Evolutionary conservation across 2,888 invertebrate genomes (phyloP), one percentile per base, ranked within the genome.

Genomic region (Patella depressa): DNA sequence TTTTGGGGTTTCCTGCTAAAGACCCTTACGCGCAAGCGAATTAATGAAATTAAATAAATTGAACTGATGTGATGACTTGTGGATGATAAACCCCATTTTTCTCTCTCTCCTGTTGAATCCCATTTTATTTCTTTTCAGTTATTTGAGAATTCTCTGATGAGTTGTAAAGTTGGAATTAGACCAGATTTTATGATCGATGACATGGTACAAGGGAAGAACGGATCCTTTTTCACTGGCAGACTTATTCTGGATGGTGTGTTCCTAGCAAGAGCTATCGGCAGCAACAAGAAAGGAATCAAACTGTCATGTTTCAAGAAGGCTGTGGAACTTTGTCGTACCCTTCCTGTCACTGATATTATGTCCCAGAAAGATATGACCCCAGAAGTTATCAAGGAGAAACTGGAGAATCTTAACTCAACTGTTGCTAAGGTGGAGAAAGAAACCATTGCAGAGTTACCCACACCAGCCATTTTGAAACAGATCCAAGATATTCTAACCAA

Each of bases 261-360:
- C 77, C 75, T 87, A 65, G 85, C 85, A 1, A 73, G 88, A 11
- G 81, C 84, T 45, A 83, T 87, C 1, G 83, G 82, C 3, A 82
- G 84, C 24, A 86, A 83, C 80, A 88, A 87, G 76, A 87, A 86
- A 70, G 86, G 86, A 24, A 80, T 87, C 5, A 88, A 87, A 72
- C 84, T 84, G 65, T 83, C 85, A n/a, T 84, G 85, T 24, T 88
- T 85, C 78, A 79, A 84, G 65, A 86, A 86, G 73, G 86, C 85
- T 12, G 74, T 87, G 15, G 80, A 86, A 57, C 75, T 85, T 9
- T 81, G 87, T 73, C 76, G 80, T 59, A 79, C 82, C 5, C 82
- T 84, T 59, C 83, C 83, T n/a, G 85, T 87, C n/a, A 81, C 82
- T 15, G 85, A 86, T 45, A 86, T 88, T 17, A 83, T 84, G 73